A percentile compares a stretch with the other conserved stretches of the same genome.
Conservation (phyloP, 2,888 invertebrate species). For the Mythimna ferrago region DNA sequence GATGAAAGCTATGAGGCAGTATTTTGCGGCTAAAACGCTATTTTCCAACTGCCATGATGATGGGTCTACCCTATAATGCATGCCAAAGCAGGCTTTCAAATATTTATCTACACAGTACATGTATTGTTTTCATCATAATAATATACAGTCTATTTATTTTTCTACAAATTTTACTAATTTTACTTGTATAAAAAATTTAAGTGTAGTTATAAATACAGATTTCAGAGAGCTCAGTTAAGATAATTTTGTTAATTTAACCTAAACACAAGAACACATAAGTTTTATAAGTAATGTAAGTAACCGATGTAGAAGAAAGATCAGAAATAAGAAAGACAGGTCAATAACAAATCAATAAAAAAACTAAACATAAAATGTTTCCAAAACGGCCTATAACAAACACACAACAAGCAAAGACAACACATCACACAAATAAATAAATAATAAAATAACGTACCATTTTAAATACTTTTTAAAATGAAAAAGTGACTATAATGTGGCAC, state of each 20-base stretch:
- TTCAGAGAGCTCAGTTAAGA: conserved; percentile 59
- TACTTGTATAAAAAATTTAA: conserved; percentile 49
- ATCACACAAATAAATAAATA: conserved; percentile 82
- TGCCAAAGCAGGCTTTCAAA: conserved; percentile 80
- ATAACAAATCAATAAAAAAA: conserved; percentile 70
- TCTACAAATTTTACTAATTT: conserved; percentile 56
- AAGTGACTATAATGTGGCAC: conserved; percentile 82
- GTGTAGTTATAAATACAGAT: conserved; percentile 62
- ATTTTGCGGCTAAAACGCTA: conserved; percentile 75
- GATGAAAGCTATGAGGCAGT: conserved; percentile 78
- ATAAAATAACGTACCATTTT: conserved; percentile 82
- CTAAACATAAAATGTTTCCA: conserved; percentile 85
- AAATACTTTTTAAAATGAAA: conserved; percentile 77
- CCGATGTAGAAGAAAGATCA: conserved; percentile 80
- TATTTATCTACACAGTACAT: conserved; percentile 56
- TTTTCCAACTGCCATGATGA: conserved; percentile 75
- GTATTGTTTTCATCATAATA: conserved; percentile 40
- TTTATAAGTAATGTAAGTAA: conserved; percentile 62
- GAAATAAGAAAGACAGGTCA: conserved; percentile 79
- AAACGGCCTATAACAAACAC: conserved; percentile 91
- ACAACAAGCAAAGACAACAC: conserved; percentile 89
- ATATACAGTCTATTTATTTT: conserved; percentile 47
- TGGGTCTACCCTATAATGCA: conserved; percentile 71
- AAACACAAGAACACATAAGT: conserved; percentile 63
- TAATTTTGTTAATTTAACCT: conserved; percentile 57